Evolutionary conservation across 2,113 vertebrate genomes (phyloP).

Genomic region (Gobius niger): DNA sequence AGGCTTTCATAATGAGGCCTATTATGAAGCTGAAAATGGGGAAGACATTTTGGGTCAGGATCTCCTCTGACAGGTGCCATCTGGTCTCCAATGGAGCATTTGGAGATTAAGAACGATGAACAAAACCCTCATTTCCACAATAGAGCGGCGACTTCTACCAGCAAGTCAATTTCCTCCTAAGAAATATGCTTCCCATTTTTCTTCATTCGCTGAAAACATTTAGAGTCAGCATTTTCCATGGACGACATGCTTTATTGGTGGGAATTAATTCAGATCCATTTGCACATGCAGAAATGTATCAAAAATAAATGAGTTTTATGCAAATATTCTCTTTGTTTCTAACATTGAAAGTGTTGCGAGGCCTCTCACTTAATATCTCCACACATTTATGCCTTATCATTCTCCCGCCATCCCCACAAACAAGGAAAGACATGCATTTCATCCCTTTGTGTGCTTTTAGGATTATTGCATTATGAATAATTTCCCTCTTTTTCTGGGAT

Average conservation of each 20-base stretch:
- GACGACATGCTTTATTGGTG: conserved; percentile 30
- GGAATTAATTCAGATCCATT: conserved; percentile 15
- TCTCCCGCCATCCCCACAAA: conserved; percentile 6
- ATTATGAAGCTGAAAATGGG: conserved; percentile 21
- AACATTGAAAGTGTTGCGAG: neutral
- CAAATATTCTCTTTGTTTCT: conserved; percentile 31
- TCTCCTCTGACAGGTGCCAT: conserved; percentile 44
- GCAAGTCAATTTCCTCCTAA: conserved; percentile 29
- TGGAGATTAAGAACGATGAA: conserved; percentile 45
- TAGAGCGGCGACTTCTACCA: conserved; percentile 19
- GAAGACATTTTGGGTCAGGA: conserved; percentile 25
- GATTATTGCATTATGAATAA: conserved; percentile 50
- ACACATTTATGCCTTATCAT: conserved; percentile 1
- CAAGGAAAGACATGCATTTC: conserved; percentile 8
- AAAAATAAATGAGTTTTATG: conserved; percentile 8
- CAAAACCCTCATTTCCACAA: conserved; percentile 50
- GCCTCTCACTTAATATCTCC: conserved; percentile 1
- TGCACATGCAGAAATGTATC: conserved; percentile 13
- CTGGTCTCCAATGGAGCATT: conserved; percentile 48
- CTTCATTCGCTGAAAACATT: conserved; percentile 28
- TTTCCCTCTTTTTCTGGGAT: conserved; percentile 33
- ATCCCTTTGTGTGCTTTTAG: conserved; percentile 28
- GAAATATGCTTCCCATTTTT: conserved; percentile 45
- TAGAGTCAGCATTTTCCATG: conserved; percentile 38
- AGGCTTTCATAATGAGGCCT: conserved; percentile 22